phyloP scores from a whole-genome alignment of 2,797 vertebrate genomes.

The Huso huso region DNA sequence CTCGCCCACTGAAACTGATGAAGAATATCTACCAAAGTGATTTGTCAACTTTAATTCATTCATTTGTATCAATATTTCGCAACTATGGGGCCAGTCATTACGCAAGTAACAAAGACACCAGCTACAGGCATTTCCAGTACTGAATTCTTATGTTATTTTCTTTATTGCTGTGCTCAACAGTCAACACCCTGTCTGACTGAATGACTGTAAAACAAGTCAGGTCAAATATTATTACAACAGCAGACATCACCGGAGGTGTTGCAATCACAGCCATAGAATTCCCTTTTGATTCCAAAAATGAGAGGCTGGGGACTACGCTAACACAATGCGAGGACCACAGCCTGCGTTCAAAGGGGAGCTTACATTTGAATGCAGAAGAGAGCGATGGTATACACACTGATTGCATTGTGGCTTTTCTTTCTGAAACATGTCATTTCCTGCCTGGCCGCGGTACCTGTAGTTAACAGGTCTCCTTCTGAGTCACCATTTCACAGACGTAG shows the following conservation, averaged over 20 bases:
- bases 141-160: neutral
- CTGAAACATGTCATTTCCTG: conserved; percentile 53
- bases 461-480: conserved; percentile 72
- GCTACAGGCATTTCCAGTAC: too few relatives aligned
- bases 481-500: conserved; percentile 65
- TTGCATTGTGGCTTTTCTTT: conserved; percentile 44
- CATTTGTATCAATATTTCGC: too few relatives aligned
- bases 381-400: conserved; percentile 19
- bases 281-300: conserved; percentile 32
- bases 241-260: conserved; percentile 28
- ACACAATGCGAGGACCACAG: conserved; percentile 22
- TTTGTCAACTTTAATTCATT: too few relatives aligned
- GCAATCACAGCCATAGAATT: conserved; percentile 34
- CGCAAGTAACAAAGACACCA: too few relatives aligned
- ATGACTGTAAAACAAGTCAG: conserved; percentile 35
- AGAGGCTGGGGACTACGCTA: conserved; percentile 25
- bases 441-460: conserved; percentile 45
- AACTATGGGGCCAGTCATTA: too few relatives aligned
- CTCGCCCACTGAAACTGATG: too few relatives aligned
- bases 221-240: conserved; percentile 28
- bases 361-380: conserved; percentile 34
- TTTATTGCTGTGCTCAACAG: neutral
- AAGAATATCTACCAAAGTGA: too few relatives aligned
- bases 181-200: conserved; percentile 37
- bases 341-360: conserved; percentile 26